Evolutionary conservation across 2,113 vertebrate species (phyloP), one percentile per base, ranked within the genome.

Genomic region (Boleophthalmus pectinirostris): DNA sequence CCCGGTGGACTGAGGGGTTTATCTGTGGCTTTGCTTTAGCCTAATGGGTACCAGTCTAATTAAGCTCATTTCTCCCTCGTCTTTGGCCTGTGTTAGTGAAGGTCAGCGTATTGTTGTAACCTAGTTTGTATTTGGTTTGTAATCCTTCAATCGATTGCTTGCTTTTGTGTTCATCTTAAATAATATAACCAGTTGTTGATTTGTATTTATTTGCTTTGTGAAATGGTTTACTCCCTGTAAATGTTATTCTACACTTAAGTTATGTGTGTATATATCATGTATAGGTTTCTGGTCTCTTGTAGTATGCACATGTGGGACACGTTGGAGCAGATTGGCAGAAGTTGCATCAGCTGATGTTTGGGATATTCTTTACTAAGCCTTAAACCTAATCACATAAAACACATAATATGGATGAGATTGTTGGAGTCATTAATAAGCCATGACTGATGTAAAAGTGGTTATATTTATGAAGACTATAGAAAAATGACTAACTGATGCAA

Each of bases 171-270:
- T 89, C 69, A 61, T 69, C 73, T 90, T 86, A 83, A 68, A 72
- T 54, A 64, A 81, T 73, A 78, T 86, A 91, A 79, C 72, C 77
- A 51, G 67, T 72, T 84, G 81, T 85, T 66, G 67, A 87, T 85
- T 89, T 86, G 80, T 89, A 94, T 94, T 94, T 94, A 93, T 94
- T 93, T 93, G 77, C 58, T 80, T 84, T 88, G 89, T 93, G 87
- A 88, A 84, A 84, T 78, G 57, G 85, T 91, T 90, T 85, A 88
- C 80, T 81, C 79, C 83, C 81, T 90, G 87, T 91, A 91, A 91
- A 88, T 90, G 88, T 91, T 81, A 60, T 84, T 88, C 74, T 91
- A 84, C 83, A 84, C 78, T 87, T 93, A 94, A 94, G 91, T 94
- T 94, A 93, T 93, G 81, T 93, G 88, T 93, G 85, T 94, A 89